phyloP scores from a whole-genome alignment of 2,113 vertebrate genomes.

The Lepidothrix coronata region DNA sequence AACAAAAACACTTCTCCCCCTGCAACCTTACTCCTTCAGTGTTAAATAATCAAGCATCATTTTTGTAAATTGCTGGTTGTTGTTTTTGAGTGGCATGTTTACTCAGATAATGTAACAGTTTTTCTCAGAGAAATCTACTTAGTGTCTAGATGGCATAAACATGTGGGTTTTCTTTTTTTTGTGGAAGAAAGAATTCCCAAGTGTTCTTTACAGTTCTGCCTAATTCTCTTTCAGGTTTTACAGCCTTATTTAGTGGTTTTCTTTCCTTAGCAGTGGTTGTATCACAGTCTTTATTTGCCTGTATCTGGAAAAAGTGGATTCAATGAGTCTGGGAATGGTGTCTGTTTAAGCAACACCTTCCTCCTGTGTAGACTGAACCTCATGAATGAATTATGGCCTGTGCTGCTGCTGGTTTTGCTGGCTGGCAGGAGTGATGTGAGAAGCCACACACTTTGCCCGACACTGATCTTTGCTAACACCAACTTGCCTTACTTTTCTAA shows the following conservation, averaged over 20 bases:
- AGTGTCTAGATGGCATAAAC: conserved; percentile 75
- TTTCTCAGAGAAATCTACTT: conserved; percentile 78
- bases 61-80: conserved; percentile 77
- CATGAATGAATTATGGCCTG: not conserved
- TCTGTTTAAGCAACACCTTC: not conserved
- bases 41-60: conserved; percentile 72
- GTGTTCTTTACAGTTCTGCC: conserved; percentile 53
- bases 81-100: conserved; percentile 80
- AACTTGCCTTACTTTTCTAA: not conserved
- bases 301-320: not conserved
- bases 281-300: not conserved
- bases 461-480: not conserved
- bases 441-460: not conserved
- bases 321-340: not conserved
- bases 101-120: conserved; percentile 77
- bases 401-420: not conserved
- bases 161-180: not conserved
- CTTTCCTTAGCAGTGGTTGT: not conserved
- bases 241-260: conserved; percentile 43
- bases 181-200: conserved; percentile 62
- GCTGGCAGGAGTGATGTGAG: not conserved
- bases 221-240: conserved; percentile 25
- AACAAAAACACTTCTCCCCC: conserved; percentile 70
- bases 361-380: not conserved
- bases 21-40: conserved; percentile 57